Evolutionary conservation across 2,113 vertebrate genomes (phyloP), one percentile per base, ranked within the genome.

Genomic region (Poecile atricapillus): DNA sequence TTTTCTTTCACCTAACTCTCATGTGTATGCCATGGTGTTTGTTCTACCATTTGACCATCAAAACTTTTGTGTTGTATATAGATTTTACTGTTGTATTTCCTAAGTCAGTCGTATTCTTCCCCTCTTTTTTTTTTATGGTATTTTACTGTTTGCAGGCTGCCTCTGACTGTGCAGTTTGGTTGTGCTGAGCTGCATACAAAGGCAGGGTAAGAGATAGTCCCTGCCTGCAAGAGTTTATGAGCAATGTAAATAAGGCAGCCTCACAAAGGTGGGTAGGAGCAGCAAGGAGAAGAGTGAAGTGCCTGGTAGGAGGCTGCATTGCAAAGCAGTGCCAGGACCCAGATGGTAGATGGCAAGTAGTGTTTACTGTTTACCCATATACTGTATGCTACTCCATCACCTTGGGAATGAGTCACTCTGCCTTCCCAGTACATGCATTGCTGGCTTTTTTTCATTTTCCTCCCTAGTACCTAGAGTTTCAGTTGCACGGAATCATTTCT

Each of bases 121-220:
- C 7, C 19, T 43, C 5, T n/a, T 41, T 74, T 62, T 39, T 27
- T 21, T 58, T 11, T 39, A 28, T 52, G 39, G 9, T 71, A 23
- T 84, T 92, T 90, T 92, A 60, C 35, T 68, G 14, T 84, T 87
- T 71, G 62, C 65, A 71, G 69, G 11, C 62, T 1, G 19, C 65
- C 46, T 94, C 81, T 89, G 75, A 83, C 65, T 50, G 17, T 58
- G 78, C 87, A 87, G 37, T 77, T 94, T 37, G 69, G 37, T 80
- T 79, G 50, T 87, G 65, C 78, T 80, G 91, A 90, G 78, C 89
- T 85, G 84, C 82, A 89, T 95, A 70, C 67, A 28, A 91, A 97
- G 68, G 19, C 44, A 69, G 69, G 31, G 37, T 68, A 91, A 69
- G 87, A 85, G 44, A 55, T 4, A 30, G 91, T 80, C 67, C 63